Conservation (phyloP, 2,797 vertebrate genomes). For the Atherinosoma microstoma region DNA sequence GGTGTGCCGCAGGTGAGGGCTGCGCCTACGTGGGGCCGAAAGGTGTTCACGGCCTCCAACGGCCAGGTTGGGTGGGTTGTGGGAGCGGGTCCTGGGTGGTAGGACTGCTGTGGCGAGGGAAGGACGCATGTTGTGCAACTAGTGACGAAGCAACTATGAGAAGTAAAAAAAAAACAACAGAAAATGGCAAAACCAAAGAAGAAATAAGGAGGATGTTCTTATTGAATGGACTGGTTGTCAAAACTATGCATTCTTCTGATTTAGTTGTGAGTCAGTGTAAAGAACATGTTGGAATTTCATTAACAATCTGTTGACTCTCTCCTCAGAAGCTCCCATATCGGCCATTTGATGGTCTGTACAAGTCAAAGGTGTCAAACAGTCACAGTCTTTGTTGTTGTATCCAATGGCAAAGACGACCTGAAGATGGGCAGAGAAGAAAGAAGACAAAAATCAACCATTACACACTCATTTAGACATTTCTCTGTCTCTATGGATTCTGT, state of each 20-base stretch:
- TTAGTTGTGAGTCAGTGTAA: slow-evolving; percentile 14
- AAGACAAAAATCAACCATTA: slow-evolving; percentile 29
- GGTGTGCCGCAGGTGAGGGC: slow-evolving; percentile 92
- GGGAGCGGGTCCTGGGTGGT: slow-evolving; percentile 80
- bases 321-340: background rate
- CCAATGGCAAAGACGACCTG: slow-evolving; percentile 29
- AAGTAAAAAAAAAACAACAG: background rate
- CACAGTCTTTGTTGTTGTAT: slow-evolving; percentile 14
- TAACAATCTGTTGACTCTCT: background rate
- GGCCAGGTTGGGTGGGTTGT: slow-evolving; percentile 84
- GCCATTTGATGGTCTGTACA: background rate
- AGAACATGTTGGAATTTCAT: slow-evolving; percentile 3
- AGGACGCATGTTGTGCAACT: slow-evolving; percentile 78
- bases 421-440: slow-evolving; percentile 18
- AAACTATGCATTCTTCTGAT: slow-evolving; percentile 2
- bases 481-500: slow-evolving; percentile 31
- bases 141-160: background rate
- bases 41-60: slow-evolving; percentile 83
- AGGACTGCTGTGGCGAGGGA: slow-evolving; percentile 85
- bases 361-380: slow-evolving; percentile 5
- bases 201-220: slow-evolving; percentile 16
- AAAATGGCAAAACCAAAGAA: slow-evolving; percentile 1
- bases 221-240: background rate
- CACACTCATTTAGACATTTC: slow-evolving; percentile 13
- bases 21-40: slow-evolving; percentile 87